These are phyloP conservation scores for Musca vetustissima DNA, from an alignment of 1,140 invertebrate species.

Conservation along the genomic window DNA sequence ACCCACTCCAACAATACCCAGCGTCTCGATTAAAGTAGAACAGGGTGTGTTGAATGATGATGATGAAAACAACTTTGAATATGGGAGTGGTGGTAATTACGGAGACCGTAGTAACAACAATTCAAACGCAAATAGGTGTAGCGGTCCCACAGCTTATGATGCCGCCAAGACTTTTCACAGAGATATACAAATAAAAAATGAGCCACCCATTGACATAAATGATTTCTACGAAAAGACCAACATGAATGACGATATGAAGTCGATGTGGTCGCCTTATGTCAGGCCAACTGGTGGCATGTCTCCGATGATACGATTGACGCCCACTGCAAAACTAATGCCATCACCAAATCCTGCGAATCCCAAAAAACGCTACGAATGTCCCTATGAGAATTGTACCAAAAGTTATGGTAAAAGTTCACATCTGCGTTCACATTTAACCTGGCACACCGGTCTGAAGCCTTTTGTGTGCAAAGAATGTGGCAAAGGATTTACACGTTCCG, in stretches of 20 bases:
- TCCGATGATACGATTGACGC: conserved; percentile 40
- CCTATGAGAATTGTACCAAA: conserved; percentile 51
- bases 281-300: not conserved
- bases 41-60: conserved; percentile 9
- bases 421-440: conserved; percentile 51
- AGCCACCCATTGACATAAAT: conserved; percentile 24
- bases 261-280: not conserved
- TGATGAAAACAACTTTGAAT: not conserved
- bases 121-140: conserved; percentile 1
- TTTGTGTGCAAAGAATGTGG: conserved; percentile 63
- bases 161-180: not conserved
- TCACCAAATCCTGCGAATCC: conserved; percentile 42
- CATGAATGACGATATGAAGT: not conserved
- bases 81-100: not conserved
- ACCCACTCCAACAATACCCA: not conserved
- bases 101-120: not conserved
- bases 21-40: conserved; percentile 16
- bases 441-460: conserved; percentile 58
- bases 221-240: not conserved
- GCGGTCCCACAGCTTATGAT: not conserved
- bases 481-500: conserved; percentile 56
- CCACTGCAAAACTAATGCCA: conserved; percentile 43
- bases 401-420: conserved; percentile 54
- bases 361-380: conserved; percentile 48
- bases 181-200: conserved; percentile 19